Base-by-base conservation (phyloP, 2,113 vertebrate species). In the Uria lomvia region DNA sequence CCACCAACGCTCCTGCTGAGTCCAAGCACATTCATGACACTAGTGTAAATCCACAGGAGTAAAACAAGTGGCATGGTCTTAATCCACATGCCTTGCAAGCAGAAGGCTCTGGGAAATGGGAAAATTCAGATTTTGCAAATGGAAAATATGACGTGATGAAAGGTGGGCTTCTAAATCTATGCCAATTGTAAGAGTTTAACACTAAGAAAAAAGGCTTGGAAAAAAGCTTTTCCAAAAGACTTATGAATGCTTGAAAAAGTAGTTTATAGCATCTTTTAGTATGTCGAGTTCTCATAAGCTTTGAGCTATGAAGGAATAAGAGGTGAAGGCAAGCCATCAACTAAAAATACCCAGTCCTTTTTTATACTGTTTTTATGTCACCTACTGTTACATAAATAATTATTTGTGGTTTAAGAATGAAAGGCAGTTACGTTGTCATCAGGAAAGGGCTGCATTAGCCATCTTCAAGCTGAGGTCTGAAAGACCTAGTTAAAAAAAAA, bases 381-480 rank as follows among this genome's bases (percentile, higher is more conserved):
- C 71, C 50, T 77, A 32, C 12, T 30, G 40, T 83, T 91, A 91
- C 32, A 30, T 55, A 92, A 94, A 58, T 49, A 81, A 67, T 62
- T 75, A 79, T 87, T 91, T 96, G 59, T 70, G 68, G 36, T 75
- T 90, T 88, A 71, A 73, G 71, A 96, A 87, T 58, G 56, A 70
- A 76, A 94, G 50, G 21, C 17, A 66, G 45, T 27, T 73, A 59
- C n/a, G 21, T 38, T 47, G 43, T 68, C 38, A 68, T 55, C 20
- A 76, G 43, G 47, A 27, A 83, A 81, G 16, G n/a, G 34, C 26
- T 90, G 12, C n/a, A 67, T 74, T 47, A 68, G 47, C 38, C 47
- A 49, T 40, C 42, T 83, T 90, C 60, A 67, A 88, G 43, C 19
- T 29, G 79, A 80, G 38, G 59, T 75, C 75, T 92, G 42, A 65